phyloP scores from a whole-genome alignment of 2,113 vertebrate genomes.

The western clawed frog (Xenopus tropicalis) region DNA sequence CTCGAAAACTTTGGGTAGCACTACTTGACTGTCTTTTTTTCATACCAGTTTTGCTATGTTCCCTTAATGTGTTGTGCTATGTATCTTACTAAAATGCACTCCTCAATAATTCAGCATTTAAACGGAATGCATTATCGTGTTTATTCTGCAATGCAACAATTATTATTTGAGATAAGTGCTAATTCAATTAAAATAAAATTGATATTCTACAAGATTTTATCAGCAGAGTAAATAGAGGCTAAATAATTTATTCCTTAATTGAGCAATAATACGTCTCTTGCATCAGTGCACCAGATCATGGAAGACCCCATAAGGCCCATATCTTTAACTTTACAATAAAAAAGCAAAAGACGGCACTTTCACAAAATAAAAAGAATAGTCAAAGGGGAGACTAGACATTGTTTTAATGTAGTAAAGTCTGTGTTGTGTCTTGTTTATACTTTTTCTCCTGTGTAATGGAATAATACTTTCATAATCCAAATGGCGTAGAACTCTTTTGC shows the following conservation, averaged over 20 bases:
- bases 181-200: conserved; percentile 14
- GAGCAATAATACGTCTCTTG: not conserved
- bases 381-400: not conserved
- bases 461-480: not conserved
- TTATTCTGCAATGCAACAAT: not conserved
- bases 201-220: not conserved
- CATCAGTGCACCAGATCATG: not conserved
- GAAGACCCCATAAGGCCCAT: not conserved
- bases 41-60: no score
- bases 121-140: no score
- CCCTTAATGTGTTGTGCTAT: no score
- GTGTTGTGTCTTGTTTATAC: not conserved
- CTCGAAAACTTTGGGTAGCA: no score
- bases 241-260: conserved; percentile 2
- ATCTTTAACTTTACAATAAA: conserved; percentile 1
- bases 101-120: no score
- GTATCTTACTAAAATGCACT: no score
- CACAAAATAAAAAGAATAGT: not conserved
- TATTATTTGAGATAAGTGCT: conserved; percentile 3
- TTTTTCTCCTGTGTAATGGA: not conserved
- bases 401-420: not conserved
- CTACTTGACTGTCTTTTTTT: no score
- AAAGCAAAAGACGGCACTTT: not conserved
- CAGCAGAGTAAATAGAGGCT: conserved; percentile 1
- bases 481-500: not conserved